These are phyloP conservation scores for Steinernema feltiae DNA, from an alignment of 1,140 invertebrate species.

Conservation along the genomic window DNA sequence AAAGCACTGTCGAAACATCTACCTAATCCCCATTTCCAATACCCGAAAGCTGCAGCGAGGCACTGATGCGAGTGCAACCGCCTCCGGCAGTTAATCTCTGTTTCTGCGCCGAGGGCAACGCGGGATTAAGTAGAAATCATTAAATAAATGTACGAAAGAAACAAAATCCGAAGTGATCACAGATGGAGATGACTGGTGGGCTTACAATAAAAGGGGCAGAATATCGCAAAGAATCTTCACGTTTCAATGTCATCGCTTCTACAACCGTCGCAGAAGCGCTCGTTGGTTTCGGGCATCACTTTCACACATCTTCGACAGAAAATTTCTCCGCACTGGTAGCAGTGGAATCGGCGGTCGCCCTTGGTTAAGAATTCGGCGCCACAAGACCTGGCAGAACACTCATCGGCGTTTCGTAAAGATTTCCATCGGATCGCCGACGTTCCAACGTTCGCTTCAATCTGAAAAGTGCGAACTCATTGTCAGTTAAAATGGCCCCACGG, in stretches of 20 bases:
- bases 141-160: neutral
- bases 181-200: neutral
- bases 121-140: neutral
- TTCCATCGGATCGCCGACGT: conserved; percentile 32
- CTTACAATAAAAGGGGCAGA: neutral
- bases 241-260: neutral
- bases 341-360: conserved; percentile 32
- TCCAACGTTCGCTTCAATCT: conserved; percentile 25
- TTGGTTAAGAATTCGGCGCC: conserved; percentile 28
- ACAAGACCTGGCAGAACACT: conserved; percentile 26
- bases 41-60: neutral
- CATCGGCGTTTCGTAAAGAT: conserved; percentile 25
- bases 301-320: conserved; percentile 41
- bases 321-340: conserved; percentile 39
- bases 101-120: neutral
- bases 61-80: neutral
- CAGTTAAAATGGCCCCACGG: neutral
- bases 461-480: conserved; percentile 8
- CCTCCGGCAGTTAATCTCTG: neutral
- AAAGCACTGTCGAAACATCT: neutral
- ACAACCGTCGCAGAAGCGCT: conserved; percentile 24
- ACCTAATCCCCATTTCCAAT: neutral
- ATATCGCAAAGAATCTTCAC: neutral
- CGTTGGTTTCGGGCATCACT: conserved; percentile 19
- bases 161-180: neutral